A percentile compares a stretch with the other conserved stretches of the same genome.
Evolutionary conservation across 2,797 vertebrate genomes (phyloP).

Genomic region (Bucorvus abyssinicus): DNA sequence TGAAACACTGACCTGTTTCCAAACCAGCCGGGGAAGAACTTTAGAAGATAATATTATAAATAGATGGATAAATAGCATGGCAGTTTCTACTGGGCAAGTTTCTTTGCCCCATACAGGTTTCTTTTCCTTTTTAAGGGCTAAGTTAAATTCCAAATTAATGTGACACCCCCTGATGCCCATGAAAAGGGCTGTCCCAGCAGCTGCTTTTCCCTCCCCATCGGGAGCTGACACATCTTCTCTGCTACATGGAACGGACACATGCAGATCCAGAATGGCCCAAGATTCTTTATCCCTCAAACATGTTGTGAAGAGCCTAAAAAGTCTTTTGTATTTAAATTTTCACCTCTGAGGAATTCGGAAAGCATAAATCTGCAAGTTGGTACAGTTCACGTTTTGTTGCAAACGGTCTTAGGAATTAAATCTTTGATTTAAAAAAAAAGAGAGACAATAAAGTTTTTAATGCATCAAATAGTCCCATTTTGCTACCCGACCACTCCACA

Average conservation of each 20-base stretch:
- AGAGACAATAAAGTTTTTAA: not conserved
- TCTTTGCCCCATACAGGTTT: not conserved
- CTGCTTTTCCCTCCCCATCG: too few species aligned
- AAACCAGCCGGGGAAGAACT: not conserved
- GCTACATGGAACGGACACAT: accelerated
- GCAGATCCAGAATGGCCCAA: not conserved
- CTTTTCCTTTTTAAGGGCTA: not conserved
- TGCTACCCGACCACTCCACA: not conserved
- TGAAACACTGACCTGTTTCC: not conserved
- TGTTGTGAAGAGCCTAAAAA: not conserved
- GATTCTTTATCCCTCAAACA: accelerated
- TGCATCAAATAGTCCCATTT: not conserved
- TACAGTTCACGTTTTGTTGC: not conserved
- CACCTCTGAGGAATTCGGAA: not conserved
- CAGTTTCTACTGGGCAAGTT: too few species aligned
- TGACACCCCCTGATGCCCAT: not conserved
- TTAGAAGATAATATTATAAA: not conserved
- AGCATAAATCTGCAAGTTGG: not conserved
- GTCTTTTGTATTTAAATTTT: not conserved
- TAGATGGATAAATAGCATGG: accelerated
- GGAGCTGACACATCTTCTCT: not conserved
- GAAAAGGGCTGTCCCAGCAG: not conserved
- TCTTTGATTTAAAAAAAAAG: not conserved
- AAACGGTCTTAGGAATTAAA: not conserved
- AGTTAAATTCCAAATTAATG: not conserved